phyloP scores from a whole-genome alignment of 2,797 vertebrate genomes.

The Chromis chromis region DNA sequence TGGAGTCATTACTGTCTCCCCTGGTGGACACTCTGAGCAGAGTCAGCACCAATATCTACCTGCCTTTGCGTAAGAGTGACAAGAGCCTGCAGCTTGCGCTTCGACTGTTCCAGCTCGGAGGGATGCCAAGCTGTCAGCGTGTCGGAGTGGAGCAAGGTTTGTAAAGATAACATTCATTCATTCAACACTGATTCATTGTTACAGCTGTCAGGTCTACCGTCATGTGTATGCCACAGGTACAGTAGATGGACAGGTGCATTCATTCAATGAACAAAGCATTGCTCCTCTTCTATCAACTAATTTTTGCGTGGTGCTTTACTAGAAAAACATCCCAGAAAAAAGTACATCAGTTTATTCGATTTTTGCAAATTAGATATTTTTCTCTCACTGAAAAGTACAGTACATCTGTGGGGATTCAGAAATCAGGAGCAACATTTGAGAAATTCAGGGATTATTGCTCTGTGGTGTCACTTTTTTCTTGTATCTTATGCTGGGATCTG shows the following conservation, averaged over 20 bases:
- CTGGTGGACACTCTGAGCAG: constrained; percentile 90
- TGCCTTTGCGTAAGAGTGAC: constrained; percentile 90
- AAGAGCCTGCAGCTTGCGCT: constrained; percentile 92
- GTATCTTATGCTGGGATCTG: background rate
- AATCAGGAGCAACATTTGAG: background rate
- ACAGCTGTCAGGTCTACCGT: background rate
- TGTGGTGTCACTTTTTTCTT: background rate
- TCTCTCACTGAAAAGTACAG: background rate
- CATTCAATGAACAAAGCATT: background rate
- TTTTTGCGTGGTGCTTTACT: background rate
- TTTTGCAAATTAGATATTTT: background rate
- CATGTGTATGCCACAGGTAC: background rate
- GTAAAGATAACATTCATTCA: constrained; percentile 34
- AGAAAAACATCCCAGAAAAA: background rate
- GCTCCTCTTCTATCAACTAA: background rate
- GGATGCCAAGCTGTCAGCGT: constrained; percentile 6
- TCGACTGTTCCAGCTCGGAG: constrained; percentile 85
- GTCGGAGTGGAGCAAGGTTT: constrained; percentile 58
- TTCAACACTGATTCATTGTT: constrained; percentile 9
- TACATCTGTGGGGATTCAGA: background rate
- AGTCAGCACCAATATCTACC: constrained; percentile 90
- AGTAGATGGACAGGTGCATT: background rate
- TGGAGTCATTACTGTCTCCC: constrained; percentile 88
- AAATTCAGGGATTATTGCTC: background rate
- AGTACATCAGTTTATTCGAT: background rate